Percentiles rank a stretch among this genome's conserved stretches.
Conservation (phyloP, 2,113 vertebrate species). For the Anguilla rostrata region DNA sequence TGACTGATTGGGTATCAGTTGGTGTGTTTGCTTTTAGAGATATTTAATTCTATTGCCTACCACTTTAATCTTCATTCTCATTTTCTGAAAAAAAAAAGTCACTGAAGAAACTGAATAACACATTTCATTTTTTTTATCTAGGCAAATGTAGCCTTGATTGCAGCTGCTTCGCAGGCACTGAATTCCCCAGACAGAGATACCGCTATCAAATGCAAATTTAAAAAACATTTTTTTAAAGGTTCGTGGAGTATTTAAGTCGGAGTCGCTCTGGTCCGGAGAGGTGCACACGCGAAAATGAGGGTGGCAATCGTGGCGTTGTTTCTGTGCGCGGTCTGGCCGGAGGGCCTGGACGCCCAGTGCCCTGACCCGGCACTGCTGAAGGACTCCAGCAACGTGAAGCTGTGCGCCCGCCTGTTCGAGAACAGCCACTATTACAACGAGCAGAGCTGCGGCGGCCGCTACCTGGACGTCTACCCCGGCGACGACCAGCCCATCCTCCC, state of each 20-base stretch:
- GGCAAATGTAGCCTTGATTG: neutral
- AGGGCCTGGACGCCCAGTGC: slow-evolving; percentile 52
- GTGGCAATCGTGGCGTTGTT: slow-evolving; percentile 25
- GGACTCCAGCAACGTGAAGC: slow-evolving; percentile 25
- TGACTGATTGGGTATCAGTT: neutral
- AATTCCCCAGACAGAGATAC: slow-evolving; percentile 15
- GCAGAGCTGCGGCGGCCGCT: slow-evolving; percentile 60
- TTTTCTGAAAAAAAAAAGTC: neutral
- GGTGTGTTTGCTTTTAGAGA: neutral
- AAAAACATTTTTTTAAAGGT: neutral
- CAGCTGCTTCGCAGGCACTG: neutral
- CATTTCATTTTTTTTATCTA: neutral
- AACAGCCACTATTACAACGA: slow-evolving; percentile 66
- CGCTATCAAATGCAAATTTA: neutral
- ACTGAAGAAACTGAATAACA: neutral
- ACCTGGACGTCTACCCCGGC: slow-evolving; percentile 26
- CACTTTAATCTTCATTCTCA: neutral
- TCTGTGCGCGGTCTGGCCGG: slow-evolving; percentile 39
- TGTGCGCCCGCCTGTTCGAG: slow-evolving; percentile 64
- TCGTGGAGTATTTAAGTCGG: slow-evolving; percentile 11
- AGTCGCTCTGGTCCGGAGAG: neutral
- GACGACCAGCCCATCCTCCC: slow-evolving; percentile 67
- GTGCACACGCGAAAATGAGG: slow-evolving; percentile 41
- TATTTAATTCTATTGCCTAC: neutral
- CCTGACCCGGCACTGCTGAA: slow-evolving; percentile 43